Base-by-base conservation (phyloP, 1,140 invertebrate species). In the Lepidurus couesii region DNA sequence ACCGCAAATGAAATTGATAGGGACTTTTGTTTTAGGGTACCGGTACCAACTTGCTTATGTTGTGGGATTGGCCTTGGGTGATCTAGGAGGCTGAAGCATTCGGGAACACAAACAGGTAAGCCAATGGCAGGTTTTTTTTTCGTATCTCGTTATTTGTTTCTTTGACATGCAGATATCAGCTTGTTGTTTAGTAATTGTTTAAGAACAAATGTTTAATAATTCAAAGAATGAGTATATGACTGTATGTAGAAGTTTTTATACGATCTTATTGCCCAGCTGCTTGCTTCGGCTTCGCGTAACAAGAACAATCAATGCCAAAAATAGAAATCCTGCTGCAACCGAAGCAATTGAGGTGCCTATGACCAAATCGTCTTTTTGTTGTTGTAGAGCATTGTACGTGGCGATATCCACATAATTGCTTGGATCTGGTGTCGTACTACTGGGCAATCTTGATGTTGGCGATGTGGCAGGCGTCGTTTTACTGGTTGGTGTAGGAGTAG, bases 391-490 rank as follows among this genome's bases (percentile, higher is more conserved):
- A 65, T 65, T 65, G 53, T 65, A 65, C 21, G 53, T 65, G 4
- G 53, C 53, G 0, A 65, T 65, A 21, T 65, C 53, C 7, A 65
- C 53, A 16, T 11, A 90, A 86, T 47, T 85, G 84, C 47, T 86
- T 79, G 1, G 85, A 83, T 82, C 89, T 85, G 1, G 89, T 89
- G 21, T 88, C 88, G 45, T 90, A 34, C 34, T 34, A 34, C 34
- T 34, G 74, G 84, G 86, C 82, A 84, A 84, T 42, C 85, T 81
- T 77, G 85, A 85, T 73, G 84, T 84, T 76, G 82, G 83, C 43
- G 34, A 88, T 80, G 84, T 34, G 34, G 34, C 34, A 34, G 34
- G 34, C 34, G 34, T 34, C 34, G 34, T 34, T 34, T 34, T 34
- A 34, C 34, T 84, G 85, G 77, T 82, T 81, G 7, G 84, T 78